phyloP scores from a whole-genome alignment of 2,797 vertebrate species.

The Dromococcyx pavoninus region DNA sequence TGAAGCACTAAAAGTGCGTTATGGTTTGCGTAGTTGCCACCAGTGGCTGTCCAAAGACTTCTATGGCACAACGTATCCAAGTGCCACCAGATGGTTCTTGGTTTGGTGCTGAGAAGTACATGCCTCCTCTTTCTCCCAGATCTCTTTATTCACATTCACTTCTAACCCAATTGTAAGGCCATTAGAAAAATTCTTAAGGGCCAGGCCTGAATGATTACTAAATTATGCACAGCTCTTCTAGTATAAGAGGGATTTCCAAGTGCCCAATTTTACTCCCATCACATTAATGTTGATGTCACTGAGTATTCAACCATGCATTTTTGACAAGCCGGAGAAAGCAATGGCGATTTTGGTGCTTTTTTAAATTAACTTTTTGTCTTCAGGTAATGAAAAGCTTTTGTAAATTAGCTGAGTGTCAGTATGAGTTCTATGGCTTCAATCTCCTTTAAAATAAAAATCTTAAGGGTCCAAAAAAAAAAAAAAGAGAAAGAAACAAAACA shows the following conservation, averaged over 20 bases:
- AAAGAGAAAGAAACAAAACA: conserved; percentile 69
- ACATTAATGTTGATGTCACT: conserved; percentile 41
- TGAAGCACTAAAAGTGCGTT: conserved; percentile 23
- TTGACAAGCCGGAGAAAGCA: conserved; percentile 76
- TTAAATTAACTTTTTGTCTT: conserved; percentile 70
- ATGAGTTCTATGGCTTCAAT: conserved; percentile 98
- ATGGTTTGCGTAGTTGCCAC: conserved; percentile 35
- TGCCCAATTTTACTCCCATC: conserved; percentile 56
- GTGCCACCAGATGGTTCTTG: conserved; percentile 24
- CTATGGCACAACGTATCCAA: conserved; percentile 24
- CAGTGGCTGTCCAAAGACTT: conserved; percentile 38
- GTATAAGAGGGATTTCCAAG: conserved; percentile 27
- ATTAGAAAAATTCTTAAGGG: conserved; percentile 57
- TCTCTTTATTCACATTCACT: conserved; percentile 19
- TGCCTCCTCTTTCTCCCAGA: conserved; percentile 24
- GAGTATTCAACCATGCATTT: conserved; percentile 64
- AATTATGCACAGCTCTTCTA: conserved; percentile 53
- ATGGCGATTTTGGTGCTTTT: conserved; percentile 75
- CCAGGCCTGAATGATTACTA: conserved; percentile 54
- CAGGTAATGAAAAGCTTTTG: conserved; percentile 84
- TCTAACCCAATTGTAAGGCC: conserved; percentile 31
- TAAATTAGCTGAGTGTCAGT: conserved; percentile 85
- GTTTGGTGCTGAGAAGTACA: neutral
- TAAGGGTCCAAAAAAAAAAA: conserved; percentile 79
- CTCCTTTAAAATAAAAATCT: conserved; percentile 90